Conservation (phyloP, 2,113 vertebrate genomes). For the Notarius quadriscutis region DNA sequence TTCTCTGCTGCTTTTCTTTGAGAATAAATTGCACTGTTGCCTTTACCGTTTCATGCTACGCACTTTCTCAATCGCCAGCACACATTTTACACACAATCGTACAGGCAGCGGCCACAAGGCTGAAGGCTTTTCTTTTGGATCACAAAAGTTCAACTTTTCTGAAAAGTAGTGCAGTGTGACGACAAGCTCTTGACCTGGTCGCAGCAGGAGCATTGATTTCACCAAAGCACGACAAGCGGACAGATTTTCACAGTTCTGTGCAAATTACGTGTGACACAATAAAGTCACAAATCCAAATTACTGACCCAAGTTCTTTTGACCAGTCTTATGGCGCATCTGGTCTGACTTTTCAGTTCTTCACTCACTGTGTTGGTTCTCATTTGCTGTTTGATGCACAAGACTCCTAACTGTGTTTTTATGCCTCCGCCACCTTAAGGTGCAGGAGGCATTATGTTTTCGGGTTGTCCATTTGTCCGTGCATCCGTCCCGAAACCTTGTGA, state of each 20-base stretch:
- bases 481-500: no score
- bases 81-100: not conserved
- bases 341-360: not conserved
- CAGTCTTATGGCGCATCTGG: not conserved
- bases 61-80: not conserved
- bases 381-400: not conserved
- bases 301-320: not conserved
- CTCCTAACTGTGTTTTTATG: not conserved
- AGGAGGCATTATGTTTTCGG: no score
- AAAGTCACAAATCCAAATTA: not conserved
- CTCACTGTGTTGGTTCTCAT: not conserved
- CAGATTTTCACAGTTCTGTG: not conserved
- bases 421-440: no score
- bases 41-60: not conserved
- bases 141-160: not conserved
- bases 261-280: not conserved
- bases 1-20: not conserved
- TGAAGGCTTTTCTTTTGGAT: not conserved
- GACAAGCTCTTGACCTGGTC: not conserved
- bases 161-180: no score
- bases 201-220: not conserved
- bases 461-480: no score
- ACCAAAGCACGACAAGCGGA: not conserved
- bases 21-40: not conserved
- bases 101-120: not conserved